Evolutionary conservation across 2,797 vertebrate genomes (phyloP), one percentile per base, ranked within the genome.

Genomic region (Sorex maritimensis): DNA sequence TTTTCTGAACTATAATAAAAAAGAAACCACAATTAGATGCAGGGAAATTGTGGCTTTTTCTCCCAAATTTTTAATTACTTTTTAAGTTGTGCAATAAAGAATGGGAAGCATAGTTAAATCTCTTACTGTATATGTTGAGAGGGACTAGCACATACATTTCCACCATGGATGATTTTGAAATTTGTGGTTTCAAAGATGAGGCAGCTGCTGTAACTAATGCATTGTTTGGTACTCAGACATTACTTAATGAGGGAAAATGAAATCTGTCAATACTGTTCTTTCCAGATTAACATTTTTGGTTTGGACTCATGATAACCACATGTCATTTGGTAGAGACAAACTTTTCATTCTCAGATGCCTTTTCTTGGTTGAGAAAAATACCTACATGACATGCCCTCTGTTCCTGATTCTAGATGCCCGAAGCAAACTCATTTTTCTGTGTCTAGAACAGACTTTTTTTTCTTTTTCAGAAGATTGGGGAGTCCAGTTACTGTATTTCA

Each of bases 291-390:
- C 82, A 90, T 83, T 89, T 28, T 96, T 86, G 73, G 58, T 87
- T 85, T 95, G 92, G 96, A 96, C 86, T 96, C 90, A 79, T 71
- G 83, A 87, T 95, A 95, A 94, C 83, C 49, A 91, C 41, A 44
- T 90, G 65, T 90, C 65, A 93, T 28, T 65, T 30, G 10, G 26
- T 85, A 83, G 6, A 96, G 86, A 49, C 19, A 93, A 90, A 95
- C 90, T 93, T 97, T 79, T 65, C 58, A 52, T 96, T 92, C 93
- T 88, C n/a, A 81, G 69, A 94, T 95, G 92, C 88, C 75, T 96
- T 97, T 97, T 96, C 91, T 97, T 96, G 97, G 88, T 92, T 88
- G 93, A 91, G 84, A 95, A 97, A 95, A 97, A 97, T 95, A 88
- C 90, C 96, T 95, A 38, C 78, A 88, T 97, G 92, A 71, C 92